These are phyloP conservation scores for Cyprinodon tularosa DNA, from an alignment of 2,113 vertebrate genomes.

Conservation along the genomic window DNA sequence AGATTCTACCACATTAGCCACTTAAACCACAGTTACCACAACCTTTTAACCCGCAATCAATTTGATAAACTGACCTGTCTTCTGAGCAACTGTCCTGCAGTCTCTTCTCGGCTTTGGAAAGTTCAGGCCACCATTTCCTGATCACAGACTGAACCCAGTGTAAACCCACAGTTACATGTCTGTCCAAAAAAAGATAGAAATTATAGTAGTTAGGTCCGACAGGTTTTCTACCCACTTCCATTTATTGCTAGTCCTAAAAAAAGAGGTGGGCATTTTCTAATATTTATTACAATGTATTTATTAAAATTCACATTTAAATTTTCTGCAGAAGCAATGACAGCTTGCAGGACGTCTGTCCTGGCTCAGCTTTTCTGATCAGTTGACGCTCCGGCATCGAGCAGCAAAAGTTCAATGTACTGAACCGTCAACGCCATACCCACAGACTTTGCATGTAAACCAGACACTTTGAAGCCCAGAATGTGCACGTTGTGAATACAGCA, in stretches of 20 bases:
- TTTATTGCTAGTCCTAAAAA: background rate
- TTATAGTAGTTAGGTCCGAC: background rate
- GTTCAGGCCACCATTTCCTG: conserved; percentile 95
- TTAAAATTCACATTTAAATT: no score
- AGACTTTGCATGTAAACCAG: no score
- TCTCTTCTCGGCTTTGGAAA: conserved; percentile 87
- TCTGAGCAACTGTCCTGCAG: conserved; percentile 79
- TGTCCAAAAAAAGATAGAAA: conserved; percentile 51
- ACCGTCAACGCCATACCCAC: no score
- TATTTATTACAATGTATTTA: background rate
- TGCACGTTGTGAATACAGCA: no score
- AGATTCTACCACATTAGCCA: background rate
- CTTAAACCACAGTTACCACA: background rate
- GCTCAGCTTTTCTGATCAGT: no score
- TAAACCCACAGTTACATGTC: conserved; percentile 93
- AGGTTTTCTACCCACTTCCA: background rate
- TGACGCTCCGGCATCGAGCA: no score
- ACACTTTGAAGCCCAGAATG: no score
- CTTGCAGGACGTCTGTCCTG: no score
- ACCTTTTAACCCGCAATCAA: background rate
- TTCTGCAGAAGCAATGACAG: no score
- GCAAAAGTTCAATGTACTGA: no score
- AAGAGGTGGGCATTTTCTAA: background rate
- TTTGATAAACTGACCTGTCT: conserved; percentile 67
- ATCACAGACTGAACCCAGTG: conserved; percentile 96